Conservation (phyloP, 2,797 vertebrate genomes). For the Gephyroberyx darwinii region DNA sequence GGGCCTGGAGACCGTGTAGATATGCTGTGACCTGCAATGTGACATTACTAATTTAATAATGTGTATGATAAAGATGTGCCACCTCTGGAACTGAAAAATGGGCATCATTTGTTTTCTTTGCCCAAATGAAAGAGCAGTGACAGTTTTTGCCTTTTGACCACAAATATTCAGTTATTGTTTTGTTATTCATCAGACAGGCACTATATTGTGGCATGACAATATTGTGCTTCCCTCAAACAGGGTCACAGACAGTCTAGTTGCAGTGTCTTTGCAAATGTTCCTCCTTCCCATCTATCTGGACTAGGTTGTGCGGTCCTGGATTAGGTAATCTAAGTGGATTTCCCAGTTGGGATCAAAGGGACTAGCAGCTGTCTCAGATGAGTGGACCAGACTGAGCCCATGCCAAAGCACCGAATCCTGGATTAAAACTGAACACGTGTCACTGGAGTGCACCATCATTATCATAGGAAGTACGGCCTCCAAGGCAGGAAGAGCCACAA, state of each 20-base stretch:
- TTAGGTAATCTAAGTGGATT: conserved; percentile 81
- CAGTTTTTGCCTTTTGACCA: not conserved
- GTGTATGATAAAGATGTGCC: conserved; percentile 1
- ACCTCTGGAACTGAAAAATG: not conserved
- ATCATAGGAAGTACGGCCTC: conserved; percentile 24
- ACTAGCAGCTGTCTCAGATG: conserved; percentile 78
- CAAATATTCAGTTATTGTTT: not conserved
- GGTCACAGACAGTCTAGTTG: conserved; percentile 23
- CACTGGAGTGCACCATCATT: conserved; percentile 18
- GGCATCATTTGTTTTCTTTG: not conserved
- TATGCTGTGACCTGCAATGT: not conserved
- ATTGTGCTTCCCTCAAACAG: conserved; percentile 20
- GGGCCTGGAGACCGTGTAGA: not conserved
- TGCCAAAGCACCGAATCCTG: conserved; percentile 78
- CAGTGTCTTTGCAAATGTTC: conserved; percentile 28
- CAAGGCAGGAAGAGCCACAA: not conserved
- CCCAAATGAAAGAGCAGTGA: not conserved
- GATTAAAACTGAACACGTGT: conserved; percentile 75
- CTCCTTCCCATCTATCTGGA: conserved; percentile 46
- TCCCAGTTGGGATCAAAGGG: conserved; percentile 78
- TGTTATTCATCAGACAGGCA: not conserved
- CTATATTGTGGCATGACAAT: not conserved
- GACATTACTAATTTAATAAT: not conserved
- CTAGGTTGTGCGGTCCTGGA: conserved; percentile 59
- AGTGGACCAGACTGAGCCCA: conserved; percentile 67